A percentile compares a stretch with the other conserved stretches of the same genome.
phyloP scores from a whole-genome alignment of 2,888 invertebrate species.

The Orgyia antiqua region DNA sequence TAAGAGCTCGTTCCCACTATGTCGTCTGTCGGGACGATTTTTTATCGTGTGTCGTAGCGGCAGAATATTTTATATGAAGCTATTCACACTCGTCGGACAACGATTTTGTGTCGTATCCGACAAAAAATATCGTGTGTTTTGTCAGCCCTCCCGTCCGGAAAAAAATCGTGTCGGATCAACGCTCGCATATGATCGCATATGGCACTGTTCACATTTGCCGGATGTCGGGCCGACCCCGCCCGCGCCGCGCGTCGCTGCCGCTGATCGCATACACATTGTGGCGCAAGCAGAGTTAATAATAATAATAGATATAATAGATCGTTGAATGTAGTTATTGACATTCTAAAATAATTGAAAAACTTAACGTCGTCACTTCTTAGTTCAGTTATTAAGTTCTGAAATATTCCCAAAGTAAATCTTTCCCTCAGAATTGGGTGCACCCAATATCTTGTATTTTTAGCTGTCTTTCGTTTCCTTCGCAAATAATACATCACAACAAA shows the following conservation, averaged over 20 bases:
- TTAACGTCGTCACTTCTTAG: no score
- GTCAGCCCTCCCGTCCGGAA: neutral
- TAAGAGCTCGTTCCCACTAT: no score
- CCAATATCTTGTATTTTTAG: neutral
- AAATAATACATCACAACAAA: neutral
- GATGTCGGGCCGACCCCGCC: neutral
- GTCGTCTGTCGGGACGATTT: neutral
- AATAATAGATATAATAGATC: no score
- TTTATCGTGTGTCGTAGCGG: neutral
- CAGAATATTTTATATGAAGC: neutral
- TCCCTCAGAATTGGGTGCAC: constrained; percentile 1
- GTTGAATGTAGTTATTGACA: no score
- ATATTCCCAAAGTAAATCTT: constrained; percentile 1
- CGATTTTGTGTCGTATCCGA: neutral
- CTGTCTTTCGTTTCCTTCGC: constrained; percentile 1
- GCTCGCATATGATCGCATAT: neutral
- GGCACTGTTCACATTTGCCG: constrained; percentile 1
- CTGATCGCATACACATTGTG: no score
- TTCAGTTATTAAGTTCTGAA: neutral
- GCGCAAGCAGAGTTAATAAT: no score
- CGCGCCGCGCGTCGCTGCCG: neutral
- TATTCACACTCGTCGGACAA: neutral
- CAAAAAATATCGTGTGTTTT: neutral
- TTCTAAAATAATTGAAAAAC: no score
- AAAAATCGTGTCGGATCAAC: neutral